Percentiles rank a stretch among this genome's conserved stretches.
phyloP scores from a whole-genome alignment of 1,140 invertebrate genomes.

The Asobara japonica region DNA sequence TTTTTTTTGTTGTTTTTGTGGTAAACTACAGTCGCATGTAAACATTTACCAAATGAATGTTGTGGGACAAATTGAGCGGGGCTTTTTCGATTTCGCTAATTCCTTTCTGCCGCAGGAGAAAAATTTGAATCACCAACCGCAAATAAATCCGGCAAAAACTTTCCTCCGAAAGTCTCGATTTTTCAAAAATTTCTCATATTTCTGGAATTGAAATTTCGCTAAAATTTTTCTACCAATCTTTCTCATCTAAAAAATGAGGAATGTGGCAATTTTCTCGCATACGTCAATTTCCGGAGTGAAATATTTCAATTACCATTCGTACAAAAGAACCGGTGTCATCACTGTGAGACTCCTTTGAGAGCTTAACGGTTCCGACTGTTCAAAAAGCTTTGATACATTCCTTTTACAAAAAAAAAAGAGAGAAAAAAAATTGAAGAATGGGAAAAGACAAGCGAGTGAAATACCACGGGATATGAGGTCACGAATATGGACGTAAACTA shows the following conservation, averaged over 20 bases:
- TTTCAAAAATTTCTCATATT: too few relatives aligned
- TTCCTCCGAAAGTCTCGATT: too few relatives aligned
- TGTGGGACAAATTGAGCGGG: too few relatives aligned
- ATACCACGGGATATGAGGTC: background rate
- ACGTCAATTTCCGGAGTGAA: background rate
- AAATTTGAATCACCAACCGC: too few relatives aligned
- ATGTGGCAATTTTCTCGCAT: background rate
- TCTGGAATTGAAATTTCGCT: too few relatives aligned
- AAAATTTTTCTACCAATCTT: background rate
- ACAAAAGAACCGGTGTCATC: background rate
- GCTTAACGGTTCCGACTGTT: background rate
- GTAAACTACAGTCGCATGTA: background rate
- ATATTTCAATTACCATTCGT: background rate
- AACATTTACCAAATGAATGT: too few relatives aligned
- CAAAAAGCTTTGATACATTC: slow-evolving; percentile 11
- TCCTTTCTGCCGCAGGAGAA: too few relatives aligned
- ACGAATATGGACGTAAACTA: background rate
- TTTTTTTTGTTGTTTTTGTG: background rate
- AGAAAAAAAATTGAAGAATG: background rate
- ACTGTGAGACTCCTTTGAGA: background rate
- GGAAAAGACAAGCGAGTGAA: background rate
- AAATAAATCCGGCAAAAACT: too few relatives aligned
- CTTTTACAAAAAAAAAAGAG: background rate
- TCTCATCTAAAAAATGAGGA: too few relatives aligned
- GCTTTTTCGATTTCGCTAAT: too few relatives aligned